These are phyloP conservation scores for Eolophus roseicapilla DNA, from an alignment of 2,113 vertebrate genomes.

Conservation along the genomic window DNA sequence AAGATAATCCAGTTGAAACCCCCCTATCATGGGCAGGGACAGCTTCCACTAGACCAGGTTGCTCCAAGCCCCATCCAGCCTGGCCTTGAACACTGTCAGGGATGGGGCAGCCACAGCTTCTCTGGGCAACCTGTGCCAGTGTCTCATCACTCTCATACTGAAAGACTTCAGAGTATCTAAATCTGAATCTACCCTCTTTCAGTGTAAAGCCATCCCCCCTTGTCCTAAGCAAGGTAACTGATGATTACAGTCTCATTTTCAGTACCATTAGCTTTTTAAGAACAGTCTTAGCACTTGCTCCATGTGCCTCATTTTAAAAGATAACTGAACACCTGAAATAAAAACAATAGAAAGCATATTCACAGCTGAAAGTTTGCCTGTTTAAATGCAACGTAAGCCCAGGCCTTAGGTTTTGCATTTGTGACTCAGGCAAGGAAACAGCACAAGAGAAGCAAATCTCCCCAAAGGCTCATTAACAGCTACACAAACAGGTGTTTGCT, in stretches of 20 bases:
- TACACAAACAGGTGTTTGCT: not conserved
- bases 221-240: not conserved
- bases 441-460: not conserved
- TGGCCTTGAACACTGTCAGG: not conserved
- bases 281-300: not conserved
- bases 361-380: not conserved
- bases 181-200: not conserved
- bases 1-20: not conserved
- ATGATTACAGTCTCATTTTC: not conserved
- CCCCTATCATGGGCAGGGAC: not conserved
- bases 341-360: not conserved
- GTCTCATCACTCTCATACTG: not conserved
- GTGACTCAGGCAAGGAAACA: accelerated
- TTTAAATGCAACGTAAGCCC: not conserved
- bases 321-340: not conserved
- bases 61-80: not conserved
- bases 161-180: not conserved
- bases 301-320: not conserved
- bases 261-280: not conserved
- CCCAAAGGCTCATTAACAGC: not conserved
- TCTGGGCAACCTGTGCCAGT: not conserved
- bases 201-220: not conserved
- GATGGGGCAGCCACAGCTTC: not conserved
- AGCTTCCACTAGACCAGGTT: not conserved
- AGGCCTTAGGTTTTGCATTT: not conserved